Evolutionary conservation across 1,140 invertebrate species (phyloP).

Genomic region (Cydia strobilella): DNA sequence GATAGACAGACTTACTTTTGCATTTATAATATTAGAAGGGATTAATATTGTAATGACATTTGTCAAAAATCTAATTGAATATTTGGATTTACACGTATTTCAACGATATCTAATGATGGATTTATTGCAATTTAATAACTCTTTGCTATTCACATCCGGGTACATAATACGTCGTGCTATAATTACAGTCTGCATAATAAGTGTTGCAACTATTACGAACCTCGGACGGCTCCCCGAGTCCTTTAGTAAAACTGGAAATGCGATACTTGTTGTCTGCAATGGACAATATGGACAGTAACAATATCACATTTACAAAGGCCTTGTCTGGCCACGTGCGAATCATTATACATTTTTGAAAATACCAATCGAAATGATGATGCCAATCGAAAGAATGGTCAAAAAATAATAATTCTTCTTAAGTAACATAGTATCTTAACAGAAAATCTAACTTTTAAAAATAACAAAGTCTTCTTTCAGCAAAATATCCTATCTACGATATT

Average conservation of each 20-base stretch:
- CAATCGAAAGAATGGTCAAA: too few relatives aligned
- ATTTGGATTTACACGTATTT: background rate
- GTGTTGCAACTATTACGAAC: background rate
- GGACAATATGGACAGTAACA: background rate
- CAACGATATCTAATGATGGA: background rate
- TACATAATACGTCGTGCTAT: background rate
- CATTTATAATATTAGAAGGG: too few relatives aligned
- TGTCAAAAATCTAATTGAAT: background rate
- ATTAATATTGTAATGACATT: too few relatives aligned
- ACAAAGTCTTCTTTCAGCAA: too few relatives aligned
- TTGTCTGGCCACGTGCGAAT: background rate
- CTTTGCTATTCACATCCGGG: background rate
- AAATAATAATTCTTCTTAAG: too few relatives aligned
- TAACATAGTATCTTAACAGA: too few relatives aligned
- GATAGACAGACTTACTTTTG: too few relatives aligned
- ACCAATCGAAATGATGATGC: too few relatives aligned
- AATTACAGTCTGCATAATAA: background rate
- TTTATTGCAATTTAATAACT: background rate
- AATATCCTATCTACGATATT: too few relatives aligned
- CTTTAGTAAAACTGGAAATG: slow-evolving; percentile 2
- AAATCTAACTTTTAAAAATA: too few relatives aligned
- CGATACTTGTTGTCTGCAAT: background rate
- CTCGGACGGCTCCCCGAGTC: background rate
- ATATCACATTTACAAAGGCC: slow-evolving; percentile 6
- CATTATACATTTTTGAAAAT: background rate